Evolutionary conservation across 2,113 vertebrate genomes (phyloP).

Genomic region (Machaerirhynchus nigripectus): DNA sequence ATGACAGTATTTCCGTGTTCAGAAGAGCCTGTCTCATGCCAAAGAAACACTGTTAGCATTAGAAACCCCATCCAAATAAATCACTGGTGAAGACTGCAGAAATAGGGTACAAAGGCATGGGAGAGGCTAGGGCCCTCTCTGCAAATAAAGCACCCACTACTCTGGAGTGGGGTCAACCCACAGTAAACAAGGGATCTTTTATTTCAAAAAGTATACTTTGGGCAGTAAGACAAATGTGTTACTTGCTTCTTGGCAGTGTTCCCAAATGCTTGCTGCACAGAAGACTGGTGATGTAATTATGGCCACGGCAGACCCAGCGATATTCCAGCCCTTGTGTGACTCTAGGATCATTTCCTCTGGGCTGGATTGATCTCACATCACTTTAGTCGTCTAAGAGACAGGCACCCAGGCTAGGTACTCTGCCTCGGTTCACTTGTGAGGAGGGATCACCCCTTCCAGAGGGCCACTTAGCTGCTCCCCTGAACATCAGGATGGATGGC

Average conservation of each 20-base stretch:
- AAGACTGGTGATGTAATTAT: neutral
- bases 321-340: neutral
- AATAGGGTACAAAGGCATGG: neutral
- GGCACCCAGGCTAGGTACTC: neutral
- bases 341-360: neutral
- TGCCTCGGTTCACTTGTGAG: neutral
- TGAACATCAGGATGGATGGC: neutral
- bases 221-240: neutral
- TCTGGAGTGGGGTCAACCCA: neutral
- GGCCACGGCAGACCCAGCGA: neutral
- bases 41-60: neutral
- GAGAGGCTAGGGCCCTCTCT: neutral
- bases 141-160: neutral
- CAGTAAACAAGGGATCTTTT: neutral
- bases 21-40: neutral
- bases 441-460: neutral
- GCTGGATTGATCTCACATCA: neutral
- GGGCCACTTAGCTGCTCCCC: neutral
- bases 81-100: neutral
- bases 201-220: neutral
- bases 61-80: neutral
- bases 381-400: neutral
- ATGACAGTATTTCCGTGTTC: conserved; percentile 9
- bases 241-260: neutral
- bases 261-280: neutral